These are phyloP conservation scores for Diphyllodes magnificus DNA, from an alignment of 2,113 vertebrate genomes.

Conservation along the genomic window DNA sequence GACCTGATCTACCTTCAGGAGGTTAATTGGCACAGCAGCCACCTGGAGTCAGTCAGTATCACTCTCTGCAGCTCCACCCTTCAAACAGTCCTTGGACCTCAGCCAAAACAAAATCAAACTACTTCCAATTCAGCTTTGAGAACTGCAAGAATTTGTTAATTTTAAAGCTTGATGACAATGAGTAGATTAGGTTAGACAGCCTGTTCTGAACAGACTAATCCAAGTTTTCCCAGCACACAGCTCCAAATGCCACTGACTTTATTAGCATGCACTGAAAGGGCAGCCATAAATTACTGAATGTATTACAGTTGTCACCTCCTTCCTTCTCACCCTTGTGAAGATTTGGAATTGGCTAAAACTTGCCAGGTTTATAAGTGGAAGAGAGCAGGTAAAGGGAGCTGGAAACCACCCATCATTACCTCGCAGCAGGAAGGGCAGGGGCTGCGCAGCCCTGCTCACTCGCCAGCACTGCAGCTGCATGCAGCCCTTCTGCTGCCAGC, in stretches of 20 bases:
- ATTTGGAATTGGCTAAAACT: neutral
- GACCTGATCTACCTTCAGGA: conserved; percentile 83
- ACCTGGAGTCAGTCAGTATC: conserved; percentile 73
- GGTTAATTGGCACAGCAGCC: conserved; percentile 83
- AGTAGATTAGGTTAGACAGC: conserved; percentile 64
- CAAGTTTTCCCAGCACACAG: conserved; percentile 73
- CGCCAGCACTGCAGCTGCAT: accelerated
- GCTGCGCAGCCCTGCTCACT: neutral
- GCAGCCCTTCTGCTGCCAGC: neutral
- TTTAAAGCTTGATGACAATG: conserved; percentile 81
- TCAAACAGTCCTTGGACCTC: conserved; percentile 78
- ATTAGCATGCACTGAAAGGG: conserved; percentile 72
- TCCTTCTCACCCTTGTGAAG: neutral
- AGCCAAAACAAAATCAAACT: conserved; percentile 80
- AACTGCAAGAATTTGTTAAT: conserved; percentile 74
- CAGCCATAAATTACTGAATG: conserved; percentile 67
- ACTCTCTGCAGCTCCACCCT: conserved; percentile 80
- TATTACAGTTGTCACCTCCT: neutral
- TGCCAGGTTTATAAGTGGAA: neutral
- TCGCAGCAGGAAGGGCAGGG: neutral
- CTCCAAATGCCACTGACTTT: conserved; percentile 78
- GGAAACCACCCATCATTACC: neutral
- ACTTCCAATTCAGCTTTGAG: conserved; percentile 80
- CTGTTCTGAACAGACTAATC: conserved; percentile 73
- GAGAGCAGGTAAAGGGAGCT: neutral